phyloP scores from a whole-genome alignment of 2,797 vertebrate species.

The Mareca penelope region DNA sequence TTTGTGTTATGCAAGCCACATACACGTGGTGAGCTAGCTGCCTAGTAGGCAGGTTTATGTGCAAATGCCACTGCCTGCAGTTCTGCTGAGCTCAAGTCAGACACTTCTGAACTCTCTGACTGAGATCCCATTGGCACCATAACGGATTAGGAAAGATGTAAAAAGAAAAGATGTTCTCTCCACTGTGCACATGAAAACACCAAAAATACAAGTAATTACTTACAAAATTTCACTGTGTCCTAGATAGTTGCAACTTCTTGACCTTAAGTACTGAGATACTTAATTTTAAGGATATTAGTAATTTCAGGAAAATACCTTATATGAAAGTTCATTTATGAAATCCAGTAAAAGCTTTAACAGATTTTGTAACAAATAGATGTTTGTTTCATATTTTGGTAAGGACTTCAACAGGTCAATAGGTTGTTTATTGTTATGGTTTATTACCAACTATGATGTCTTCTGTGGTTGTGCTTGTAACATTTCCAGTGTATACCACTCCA shows the following conservation, averaged over 20 bases:
- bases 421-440: not conserved
- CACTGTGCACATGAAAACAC: not conserved
- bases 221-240: not conserved
- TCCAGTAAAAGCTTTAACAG: not conserved
- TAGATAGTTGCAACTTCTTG: not conserved
- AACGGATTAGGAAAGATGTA: not conserved
- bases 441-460: not conserved
- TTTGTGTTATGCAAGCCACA: not conserved
- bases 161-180: not conserved
- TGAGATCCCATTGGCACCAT: not conserved
- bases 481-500: not conserved
- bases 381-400: not conserved
- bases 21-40: not conserved
- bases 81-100: not conserved
- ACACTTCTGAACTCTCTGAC: not conserved
- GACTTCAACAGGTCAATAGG: not conserved
- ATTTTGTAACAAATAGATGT: not conserved
- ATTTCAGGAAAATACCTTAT: not conserved
- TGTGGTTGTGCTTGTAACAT: not conserved
- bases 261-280: not conserved
- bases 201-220: not conserved
- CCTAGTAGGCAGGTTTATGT: not conserved
- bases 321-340: not conserved
- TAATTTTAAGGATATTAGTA: not conserved
- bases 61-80: not conserved